A percentile compares a stretch with the other conserved stretches of the same genome.
phyloP scores from a whole-genome alignment of 2,888 invertebrate species.

The Drosophila kambysellisi region DNA sequence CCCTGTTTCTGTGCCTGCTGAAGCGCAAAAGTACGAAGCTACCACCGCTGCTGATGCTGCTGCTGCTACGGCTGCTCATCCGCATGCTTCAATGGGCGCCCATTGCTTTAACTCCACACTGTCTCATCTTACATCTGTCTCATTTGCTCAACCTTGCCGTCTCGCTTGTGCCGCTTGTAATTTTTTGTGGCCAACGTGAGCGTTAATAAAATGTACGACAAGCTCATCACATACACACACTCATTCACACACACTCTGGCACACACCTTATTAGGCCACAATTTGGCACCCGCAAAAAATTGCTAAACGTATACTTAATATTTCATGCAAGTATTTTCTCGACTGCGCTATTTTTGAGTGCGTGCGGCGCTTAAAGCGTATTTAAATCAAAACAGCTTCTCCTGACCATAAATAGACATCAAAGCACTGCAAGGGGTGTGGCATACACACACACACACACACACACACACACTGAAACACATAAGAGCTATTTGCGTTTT shows the following conservation, averaged over 20 bases:
- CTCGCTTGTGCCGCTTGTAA: conserved; percentile 7
- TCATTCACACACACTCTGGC: conserved; percentile 17
- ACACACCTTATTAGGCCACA: conserved; percentile 55
- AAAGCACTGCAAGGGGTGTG: conserved; percentile 51
- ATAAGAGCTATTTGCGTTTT: conserved; percentile 71
- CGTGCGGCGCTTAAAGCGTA: conserved; percentile 42
- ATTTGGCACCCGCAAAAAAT: conserved; percentile 61
- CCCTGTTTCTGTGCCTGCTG: conserved; percentile 56
- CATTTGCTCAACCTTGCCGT: neutral
- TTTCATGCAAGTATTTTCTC: conserved; percentile 28
- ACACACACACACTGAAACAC: conserved; percentile 22
- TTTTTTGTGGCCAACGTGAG: conserved; percentile 46
- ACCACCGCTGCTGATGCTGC: conserved; percentile 42
- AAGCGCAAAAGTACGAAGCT: conserved; percentile 62
- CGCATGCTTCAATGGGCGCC: conserved; percentile 67
- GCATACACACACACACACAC: conserved; percentile 5
- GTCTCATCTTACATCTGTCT: neutral
- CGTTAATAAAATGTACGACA: conserved; percentile 64
- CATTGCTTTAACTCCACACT: conserved; percentile 34
- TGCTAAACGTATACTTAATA: conserved; percentile 63
- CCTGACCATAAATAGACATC: conserved; percentile 72
- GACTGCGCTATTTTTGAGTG: conserved; percentile 17
- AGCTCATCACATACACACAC: conserved; percentile 34
- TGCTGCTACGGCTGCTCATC: conserved; percentile 61
- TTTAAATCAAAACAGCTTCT: conserved; percentile 58